Base-by-base conservation (phyloP, 2,888 invertebrate genomes). In the Idaea biselata region DNA sequence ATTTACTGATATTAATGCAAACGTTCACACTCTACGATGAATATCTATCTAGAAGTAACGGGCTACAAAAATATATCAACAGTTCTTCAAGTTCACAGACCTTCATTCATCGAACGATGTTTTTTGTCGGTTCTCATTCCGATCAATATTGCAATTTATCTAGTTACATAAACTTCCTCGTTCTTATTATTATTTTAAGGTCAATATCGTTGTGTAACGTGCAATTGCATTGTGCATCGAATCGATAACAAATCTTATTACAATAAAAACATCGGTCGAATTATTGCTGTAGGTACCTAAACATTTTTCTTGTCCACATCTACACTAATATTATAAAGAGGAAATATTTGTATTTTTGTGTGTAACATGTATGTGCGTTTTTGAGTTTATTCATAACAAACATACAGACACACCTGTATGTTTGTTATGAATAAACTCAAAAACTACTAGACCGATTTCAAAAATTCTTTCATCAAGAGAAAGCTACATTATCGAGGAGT, bases 161-260 rank as follows among this genome's bases (percentile, higher is more conserved):
- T 18, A 55, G 6, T 16, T 55, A 55, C 7, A 8, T 16, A 25
- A 25, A 56, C 18, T 56, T 56, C 56, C 56, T 56, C 18, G 18
- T 56, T 56, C 18, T 17, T 56, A 56, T 18, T 56, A 18, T 56
- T 6, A 17, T 55, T 17, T 55, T 55, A 56, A 56, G 56, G 56
- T 56, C 56, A 56, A 56, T 18, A 18, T 56, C 56, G 44, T 44
- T 44, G 44, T 5, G 44, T 11, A 44, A 25, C n/a, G n/a, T n/a
- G n/a, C n/a, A n/a, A n/a, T n/a, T 25, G 25, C 25, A 25, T 25
- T 25, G 25, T 25, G 25, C 25, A 25, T 25, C 5, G 5, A 3
- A 25, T 32, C 32, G 11, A 1, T 32, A 44, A 44, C 44, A 44
- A 44, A 44, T 44, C 25, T 25, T 25, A 8, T 44, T 14, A 44